Conservation (phyloP, 2,797 vertebrate species). For the Emys orbicularis region DNA sequence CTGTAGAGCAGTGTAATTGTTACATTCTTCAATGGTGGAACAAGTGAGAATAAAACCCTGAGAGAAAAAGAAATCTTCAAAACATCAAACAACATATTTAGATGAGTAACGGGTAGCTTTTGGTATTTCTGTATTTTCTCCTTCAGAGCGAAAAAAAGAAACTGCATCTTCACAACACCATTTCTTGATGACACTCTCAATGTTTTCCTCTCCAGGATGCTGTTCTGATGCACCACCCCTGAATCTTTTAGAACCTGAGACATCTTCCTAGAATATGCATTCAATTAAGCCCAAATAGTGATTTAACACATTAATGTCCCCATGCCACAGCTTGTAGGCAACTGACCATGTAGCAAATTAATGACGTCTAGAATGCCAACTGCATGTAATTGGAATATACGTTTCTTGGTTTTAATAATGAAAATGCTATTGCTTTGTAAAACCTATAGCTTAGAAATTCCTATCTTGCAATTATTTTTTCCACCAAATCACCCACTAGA, state of each 20-base stretch:
- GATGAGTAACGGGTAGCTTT: background rate
- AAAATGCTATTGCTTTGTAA: background rate
- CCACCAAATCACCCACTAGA: background rate
- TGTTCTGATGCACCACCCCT: background rate
- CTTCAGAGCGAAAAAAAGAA: background rate
- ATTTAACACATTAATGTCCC: background rate
- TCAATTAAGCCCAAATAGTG: slow-evolving; percentile 6
- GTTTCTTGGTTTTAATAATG: background rate
- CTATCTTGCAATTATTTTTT: background rate
- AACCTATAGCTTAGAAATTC: background rate
- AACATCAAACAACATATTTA: background rate
- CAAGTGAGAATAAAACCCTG: background rate
- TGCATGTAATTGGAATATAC: background rate
- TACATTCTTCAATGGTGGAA: fast-evolving
- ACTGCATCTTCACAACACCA: background rate
- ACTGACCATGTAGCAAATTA: background rate
- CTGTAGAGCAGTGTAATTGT: no score
- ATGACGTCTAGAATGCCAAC: background rate
- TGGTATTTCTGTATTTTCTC: background rate
- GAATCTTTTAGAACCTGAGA: background rate
- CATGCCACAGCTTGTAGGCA: background rate
- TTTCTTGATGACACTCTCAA: background rate
- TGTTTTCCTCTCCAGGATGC: background rate
- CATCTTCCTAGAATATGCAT: background rate
- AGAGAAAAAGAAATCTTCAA: background rate